Percentiles rank a stretch among this genome's conserved stretches.
phyloP scores from a whole-genome alignment of 2,888 invertebrate genomes.

The Polyommatus icarus region DNA sequence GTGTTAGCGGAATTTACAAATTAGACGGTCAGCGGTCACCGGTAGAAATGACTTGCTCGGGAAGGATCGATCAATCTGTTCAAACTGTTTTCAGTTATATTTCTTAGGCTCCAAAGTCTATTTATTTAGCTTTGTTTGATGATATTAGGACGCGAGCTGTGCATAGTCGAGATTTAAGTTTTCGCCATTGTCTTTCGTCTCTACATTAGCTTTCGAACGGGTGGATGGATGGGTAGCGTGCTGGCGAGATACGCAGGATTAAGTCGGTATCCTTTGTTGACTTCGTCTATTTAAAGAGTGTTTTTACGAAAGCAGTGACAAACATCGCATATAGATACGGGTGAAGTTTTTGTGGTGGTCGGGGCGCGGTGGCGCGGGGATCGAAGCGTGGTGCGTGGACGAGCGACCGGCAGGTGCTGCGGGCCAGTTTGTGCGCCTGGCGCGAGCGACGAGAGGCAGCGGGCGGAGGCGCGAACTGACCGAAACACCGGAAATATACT shows the following conservation, averaged over 20 bases:
- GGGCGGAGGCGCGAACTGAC: not conserved
- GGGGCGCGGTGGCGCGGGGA: not conserved
- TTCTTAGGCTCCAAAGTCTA: too few relatives aligned
- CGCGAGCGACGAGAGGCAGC: not conserved
- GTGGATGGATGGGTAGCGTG: not conserved
- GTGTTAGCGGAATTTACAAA: not conserved
- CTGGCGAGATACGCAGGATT: not conserved
- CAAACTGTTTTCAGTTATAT: not conserved
- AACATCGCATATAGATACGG: slow-evolving; percentile 22
- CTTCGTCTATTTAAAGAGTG: not conserved
- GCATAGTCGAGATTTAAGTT: not conserved
- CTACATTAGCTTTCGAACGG: not conserved
- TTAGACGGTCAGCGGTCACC: not conserved
- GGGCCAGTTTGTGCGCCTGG: slow-evolving; percentile 7
- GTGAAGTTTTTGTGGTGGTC: slow-evolving; percentile 19
- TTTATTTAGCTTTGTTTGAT: not conserved
- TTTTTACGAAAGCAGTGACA: not conserved
- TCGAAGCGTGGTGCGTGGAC: slow-evolving; percentile 4
- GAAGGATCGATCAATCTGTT: too few relatives aligned
- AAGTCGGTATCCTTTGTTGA: not conserved
- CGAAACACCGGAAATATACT: not conserved
- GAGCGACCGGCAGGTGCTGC: not conserved
- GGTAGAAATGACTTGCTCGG: not conserved
- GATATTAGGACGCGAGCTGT: not conserved
- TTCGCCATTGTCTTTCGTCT: not conserved